Evolutionary conservation across 2,888 invertebrate species (phyloP), one percentile per base, ranked within the genome.

Genomic region (Hyalella azteca): DNA sequence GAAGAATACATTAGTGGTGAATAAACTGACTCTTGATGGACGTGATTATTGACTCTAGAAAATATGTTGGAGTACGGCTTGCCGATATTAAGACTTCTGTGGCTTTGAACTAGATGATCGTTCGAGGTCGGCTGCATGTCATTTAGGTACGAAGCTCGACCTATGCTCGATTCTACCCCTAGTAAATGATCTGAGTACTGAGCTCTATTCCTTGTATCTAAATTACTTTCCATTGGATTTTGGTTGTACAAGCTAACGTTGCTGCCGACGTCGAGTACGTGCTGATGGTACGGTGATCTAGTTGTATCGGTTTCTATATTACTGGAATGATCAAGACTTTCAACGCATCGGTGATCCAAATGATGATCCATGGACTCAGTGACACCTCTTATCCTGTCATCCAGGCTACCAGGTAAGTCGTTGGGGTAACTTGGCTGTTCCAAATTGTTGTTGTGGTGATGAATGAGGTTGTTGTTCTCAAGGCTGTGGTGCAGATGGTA

Each of bases 211-310:
- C 54, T 54, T 7, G 29, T 5, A 29, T 54, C 54, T 54, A 54
- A 9, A 22, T 54, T 54, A 54, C 54, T 54, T 4, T 54, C 54
- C 7, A 54, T 5, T 7, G 54, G 29, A 4, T 5, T 54, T 54
- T 54, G 54, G 26, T 54, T 22, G 19, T 29, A 54, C 13, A 13
- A 9, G 26, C 54, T 54, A 9, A 9, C 54, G 54, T 54, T 54
- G 54, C 26, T 54, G 26, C 54, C 54, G 54, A 54, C 54, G 26
- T 54, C 54, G 3, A 54, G 54, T 54, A 29, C 22, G 4, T 54
- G 54, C 22, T 54, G 54, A 29, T 54, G 54, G 26, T 54, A 54
- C 13, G 54, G 54, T 26, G 54, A 54, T 54, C 54, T 54, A 54
- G 26, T 29, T 22, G 54, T 26, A 29, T 22, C 29, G 26, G 22